Evolutionary conservation across 1,140 invertebrate genomes (phyloP), one percentile per base, ranked within the genome.

Genomic region (Drosophila hydei): DNA sequence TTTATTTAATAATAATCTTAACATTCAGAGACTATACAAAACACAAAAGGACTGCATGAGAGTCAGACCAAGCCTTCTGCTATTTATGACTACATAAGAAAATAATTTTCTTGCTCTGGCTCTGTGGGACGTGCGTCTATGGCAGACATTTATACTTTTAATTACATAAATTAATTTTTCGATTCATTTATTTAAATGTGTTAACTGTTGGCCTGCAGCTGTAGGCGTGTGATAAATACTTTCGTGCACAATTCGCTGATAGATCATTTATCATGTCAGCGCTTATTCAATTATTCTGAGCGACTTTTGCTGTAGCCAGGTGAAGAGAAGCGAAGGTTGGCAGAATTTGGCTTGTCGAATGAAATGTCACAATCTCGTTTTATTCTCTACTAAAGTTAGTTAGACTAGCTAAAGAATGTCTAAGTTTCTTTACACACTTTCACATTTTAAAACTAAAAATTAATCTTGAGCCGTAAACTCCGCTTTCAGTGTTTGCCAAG

Each of bases 221-320:
- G 45, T 43, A 36, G 68, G 69, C 74, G 50, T 64, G 77, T 87
- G 74, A 85, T 85, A 77, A 85, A 45, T 54, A 16, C 60, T 47
- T 30, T 12, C 7, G 36, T 23, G 21, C 54, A 48, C 48, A 47
- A 54, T 61, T 45, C 47, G 33, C 38, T 43, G 59, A 70, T 56
- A 59, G 38, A 62, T 52, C 50, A 80, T 88, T 65, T 81, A 77
- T 81, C 78, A 75, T 78, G 59, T 43, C 59, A 23, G 7, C 52
- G 40, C 63, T 60, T 65, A 81, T 87, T 83, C 78, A 81, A 87
- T 87, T 88, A 81, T 62, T 25, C 30, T 47, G 40, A 87, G 77
- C 42, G 74, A 70, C 47, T 71, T 81, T 81, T 45, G 43, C 18
- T 77, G 72, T 77, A 19, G 19, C 38, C n/a, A 48, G 42, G 45